Evolutionary conservation across 2,797 vertebrate species (phyloP).

Genomic region (Propithecus perrieri): DNA sequence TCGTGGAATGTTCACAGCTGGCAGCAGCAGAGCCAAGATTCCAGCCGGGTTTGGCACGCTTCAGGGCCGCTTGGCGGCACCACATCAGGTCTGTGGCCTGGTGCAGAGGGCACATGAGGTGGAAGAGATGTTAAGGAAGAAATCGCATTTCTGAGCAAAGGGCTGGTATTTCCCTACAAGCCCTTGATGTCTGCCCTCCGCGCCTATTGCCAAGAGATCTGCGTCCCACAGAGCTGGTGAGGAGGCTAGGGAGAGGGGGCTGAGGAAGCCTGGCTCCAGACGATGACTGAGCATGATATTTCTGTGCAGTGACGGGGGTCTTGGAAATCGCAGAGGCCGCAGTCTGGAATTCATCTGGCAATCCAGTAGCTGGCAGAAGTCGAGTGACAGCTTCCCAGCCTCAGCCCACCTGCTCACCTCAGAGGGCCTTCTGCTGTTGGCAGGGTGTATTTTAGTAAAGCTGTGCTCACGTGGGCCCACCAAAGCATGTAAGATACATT

Average conservation of each 20-base stretch:
- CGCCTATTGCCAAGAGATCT: constrained; percentile 38
- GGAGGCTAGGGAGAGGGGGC: not conserved
- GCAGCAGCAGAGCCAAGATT: not conserved
- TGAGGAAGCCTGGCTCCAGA: not conserved
- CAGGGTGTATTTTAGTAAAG: constrained; percentile 38
- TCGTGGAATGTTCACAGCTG: not conserved
- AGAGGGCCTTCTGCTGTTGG: constrained; percentile 53
- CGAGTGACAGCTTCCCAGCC: constrained; percentile 66
- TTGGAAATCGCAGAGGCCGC: constrained; percentile 61
- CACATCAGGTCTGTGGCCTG: not conserved
- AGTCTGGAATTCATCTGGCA: constrained; percentile 76
- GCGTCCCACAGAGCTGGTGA: not conserved
- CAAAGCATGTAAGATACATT: constrained; percentile 42
- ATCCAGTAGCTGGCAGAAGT: constrained; percentile 65
- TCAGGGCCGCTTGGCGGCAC: not conserved
- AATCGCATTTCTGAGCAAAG: constrained; percentile 3
- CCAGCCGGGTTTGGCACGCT: not conserved
- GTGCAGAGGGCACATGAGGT: not conserved
- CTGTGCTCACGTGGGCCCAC: not conserved
- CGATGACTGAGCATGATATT: constrained; percentile 66
- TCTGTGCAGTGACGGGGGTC: constrained; percentile 24
- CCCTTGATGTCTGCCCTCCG: not conserved
- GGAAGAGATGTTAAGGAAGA: not conserved
- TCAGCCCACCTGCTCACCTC: constrained; percentile 79
- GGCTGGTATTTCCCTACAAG: not conserved